A percentile compares a stretch with the other conserved stretches of the same genome.
phyloP scores from a whole-genome alignment of 2,113 vertebrate species.

The Arizona elegans region DNA sequence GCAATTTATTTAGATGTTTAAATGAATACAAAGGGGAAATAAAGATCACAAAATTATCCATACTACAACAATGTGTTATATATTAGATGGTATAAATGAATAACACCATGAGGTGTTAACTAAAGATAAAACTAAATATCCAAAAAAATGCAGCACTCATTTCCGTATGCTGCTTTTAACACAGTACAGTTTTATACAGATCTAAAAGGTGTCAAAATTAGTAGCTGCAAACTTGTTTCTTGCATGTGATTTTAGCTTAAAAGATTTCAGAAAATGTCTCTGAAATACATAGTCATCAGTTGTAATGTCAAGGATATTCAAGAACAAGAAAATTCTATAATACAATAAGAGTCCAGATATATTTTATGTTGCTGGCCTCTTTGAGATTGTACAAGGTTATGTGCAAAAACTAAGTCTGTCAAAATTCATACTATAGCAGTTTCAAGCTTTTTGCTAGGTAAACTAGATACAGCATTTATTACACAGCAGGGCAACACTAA shows the following conservation, averaged over 20 bases:
- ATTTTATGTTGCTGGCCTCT: conserved; percentile 77
- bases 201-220: conserved; percentile 83
- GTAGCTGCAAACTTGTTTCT: conserved; percentile 79
- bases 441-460: conserved; percentile 87
- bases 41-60: conserved; percentile 92
- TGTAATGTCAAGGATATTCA: conserved; percentile 77
- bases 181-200: conserved; percentile 84
- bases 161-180: conserved; percentile 77
- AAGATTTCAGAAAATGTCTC: conserved; percentile 78
- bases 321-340: conserved; percentile 81
- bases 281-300: conserved; percentile 76
- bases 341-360: conserved; percentile 80
- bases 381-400: conserved; percentile 88
- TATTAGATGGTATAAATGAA: conserved; percentile 85
- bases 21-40: conserved; percentile 88
- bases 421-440: conserved; percentile 87
- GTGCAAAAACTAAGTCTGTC: conserved; percentile 88
- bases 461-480: conserved; percentile 91
- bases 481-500: conserved; percentile 93
- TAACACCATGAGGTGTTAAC: conserved; percentile 77
- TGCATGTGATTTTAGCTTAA: conserved; percentile 78
- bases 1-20: conserved; percentile 99
- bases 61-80: conserved; percentile 87
- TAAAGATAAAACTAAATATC: conserved; percentile 82
- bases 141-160: conserved; percentile 73